phyloP scores from a whole-genome alignment of 2,888 invertebrate species.

The Acronicta alni region DNA sequence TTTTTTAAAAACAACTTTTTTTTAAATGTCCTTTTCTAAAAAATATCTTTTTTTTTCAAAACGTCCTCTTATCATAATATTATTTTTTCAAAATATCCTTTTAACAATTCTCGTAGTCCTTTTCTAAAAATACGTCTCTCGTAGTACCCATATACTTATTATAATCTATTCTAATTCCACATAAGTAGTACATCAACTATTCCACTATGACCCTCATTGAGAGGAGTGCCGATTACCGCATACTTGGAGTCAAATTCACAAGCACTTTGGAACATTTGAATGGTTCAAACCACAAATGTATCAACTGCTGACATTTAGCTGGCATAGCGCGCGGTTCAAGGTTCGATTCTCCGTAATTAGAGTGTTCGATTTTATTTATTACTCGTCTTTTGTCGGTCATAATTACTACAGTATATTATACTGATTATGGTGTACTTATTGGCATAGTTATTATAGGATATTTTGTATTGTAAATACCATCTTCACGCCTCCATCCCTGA shows the following conservation, averaged over 20 bases:
- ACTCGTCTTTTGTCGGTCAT: constrained; percentile 40
- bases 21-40: too few relatives aligned
- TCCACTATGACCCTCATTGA: not conserved
- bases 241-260: constrained; percentile 29
- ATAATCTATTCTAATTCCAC: too few relatives aligned
- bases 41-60: too few relatives aligned
- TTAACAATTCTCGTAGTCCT: too few relatives aligned
- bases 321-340: constrained; percentile 55
- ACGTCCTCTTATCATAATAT: too few relatives aligned
- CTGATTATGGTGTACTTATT: constrained; percentile 14
- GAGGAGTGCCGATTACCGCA: constrained; percentile 18
- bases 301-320: constrained; percentile 49
- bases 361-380: constrained; percentile 55
- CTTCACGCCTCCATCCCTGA: too few relatives aligned
- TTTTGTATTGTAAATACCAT: constrained; percentile 25
- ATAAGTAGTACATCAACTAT: not conserved
- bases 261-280: constrained; percentile 30
- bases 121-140: too few relatives aligned
- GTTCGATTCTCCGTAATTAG: constrained; percentile 50
- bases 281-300: constrained; percentile 43
- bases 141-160: too few relatives aligned
- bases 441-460: constrained; percentile 14
- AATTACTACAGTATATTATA: constrained; percentile 37
- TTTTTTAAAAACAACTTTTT: too few relatives aligned
- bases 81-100: too few relatives aligned